phyloP scores from a whole-genome alignment of 2,797 vertebrate species.

The Mallotus villosus region DNA sequence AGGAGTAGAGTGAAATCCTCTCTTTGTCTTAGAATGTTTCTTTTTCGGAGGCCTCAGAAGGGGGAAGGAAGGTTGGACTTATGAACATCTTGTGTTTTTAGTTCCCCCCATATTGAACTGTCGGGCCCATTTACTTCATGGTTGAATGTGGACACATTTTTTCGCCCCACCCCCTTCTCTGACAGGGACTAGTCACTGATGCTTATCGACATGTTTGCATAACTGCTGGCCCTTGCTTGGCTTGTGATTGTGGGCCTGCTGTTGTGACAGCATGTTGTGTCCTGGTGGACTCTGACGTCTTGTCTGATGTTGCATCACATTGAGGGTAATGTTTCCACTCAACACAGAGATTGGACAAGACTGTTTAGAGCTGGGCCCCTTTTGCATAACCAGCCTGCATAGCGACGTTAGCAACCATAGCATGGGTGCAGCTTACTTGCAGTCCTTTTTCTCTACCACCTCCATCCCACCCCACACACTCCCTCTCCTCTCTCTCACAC shows the following conservation, averaged over 20 bases:
- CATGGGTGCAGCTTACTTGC: constrained; percentile 21
- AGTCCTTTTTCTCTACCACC: constrained; percentile 42
- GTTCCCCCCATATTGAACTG: too few species aligned
- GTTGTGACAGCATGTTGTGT: too few species aligned
- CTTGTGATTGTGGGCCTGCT: too few species aligned
- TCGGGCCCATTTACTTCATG: too few species aligned
- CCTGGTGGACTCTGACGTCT: background rate
- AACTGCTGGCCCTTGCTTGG: too few species aligned
- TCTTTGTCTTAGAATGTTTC: constrained; percentile 21
- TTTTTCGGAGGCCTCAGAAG: background rate
- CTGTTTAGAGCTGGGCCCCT: background rate
- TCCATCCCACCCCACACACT: background rate
- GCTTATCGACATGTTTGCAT: too few species aligned
- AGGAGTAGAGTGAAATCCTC: background rate
- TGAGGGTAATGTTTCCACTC: constrained; percentile 3
- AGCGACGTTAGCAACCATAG: constrained; percentile 11
- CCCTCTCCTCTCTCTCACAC: constrained; percentile 10
- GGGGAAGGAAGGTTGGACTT: background rate
- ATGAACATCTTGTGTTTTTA: background rate
- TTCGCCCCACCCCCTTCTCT: too few species aligned
- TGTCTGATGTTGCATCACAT: background rate
- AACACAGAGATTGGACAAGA: constrained; percentile 3
- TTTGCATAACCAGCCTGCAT: constrained; percentile 9
- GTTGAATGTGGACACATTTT: too few species aligned
- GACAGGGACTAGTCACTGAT: too few species aligned